Conservation (phyloP, 2,797 vertebrate genomes). For the Falco novaeseelandiae region DNA sequence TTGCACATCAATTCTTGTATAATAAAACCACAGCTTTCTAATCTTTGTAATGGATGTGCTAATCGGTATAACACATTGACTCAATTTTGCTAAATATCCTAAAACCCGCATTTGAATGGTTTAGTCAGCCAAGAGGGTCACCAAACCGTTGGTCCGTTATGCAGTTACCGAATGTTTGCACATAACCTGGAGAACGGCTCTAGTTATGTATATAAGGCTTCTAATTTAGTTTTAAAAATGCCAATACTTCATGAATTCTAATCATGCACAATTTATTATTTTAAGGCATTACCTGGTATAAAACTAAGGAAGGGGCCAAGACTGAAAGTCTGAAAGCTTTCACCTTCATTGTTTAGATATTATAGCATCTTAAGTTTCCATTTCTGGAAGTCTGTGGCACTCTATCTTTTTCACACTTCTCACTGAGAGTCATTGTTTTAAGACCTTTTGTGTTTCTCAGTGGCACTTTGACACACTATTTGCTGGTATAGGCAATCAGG, state of each 20-base stretch:
- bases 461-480: not conserved
- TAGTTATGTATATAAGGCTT: not conserved
- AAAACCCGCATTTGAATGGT: not conserved
- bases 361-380: not conserved
- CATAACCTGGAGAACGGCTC: not conserved
- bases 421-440: not conserved
- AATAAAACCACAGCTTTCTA: not conserved
- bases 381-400: not conserved
- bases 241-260: not conserved
- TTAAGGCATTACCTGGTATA: not conserved
- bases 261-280: not conserved
- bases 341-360: not conserved
- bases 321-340: not conserved
- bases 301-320: not conserved
- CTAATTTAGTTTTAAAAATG: not conserved
- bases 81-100: not conserved
- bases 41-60: not conserved
- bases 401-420: not conserved
- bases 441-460: not conserved
- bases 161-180: not conserved
- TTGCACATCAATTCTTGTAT: not conserved
- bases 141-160: not conserved
- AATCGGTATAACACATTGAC: not conserved
- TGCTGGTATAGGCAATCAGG: not conserved
- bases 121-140: not conserved